phyloP scores from a whole-genome alignment of 2,888 invertebrate species.

The Willowsia nigromaculata region DNA sequence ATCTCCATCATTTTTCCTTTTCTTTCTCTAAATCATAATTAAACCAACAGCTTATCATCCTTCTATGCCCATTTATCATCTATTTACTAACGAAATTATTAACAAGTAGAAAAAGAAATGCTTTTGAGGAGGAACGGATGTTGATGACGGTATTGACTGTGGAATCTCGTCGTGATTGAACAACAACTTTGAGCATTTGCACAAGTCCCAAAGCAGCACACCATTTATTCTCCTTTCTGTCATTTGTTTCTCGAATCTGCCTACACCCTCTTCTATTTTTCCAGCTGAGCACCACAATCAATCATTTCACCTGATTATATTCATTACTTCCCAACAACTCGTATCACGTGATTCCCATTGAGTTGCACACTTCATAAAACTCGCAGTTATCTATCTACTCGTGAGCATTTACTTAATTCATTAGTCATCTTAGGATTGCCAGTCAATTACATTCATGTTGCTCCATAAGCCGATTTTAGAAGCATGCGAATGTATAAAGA shows the following conservation, averaged over 20 bases:
- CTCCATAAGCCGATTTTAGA: too few species aligned
- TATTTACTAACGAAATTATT: not conserved
- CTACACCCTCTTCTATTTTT: not conserved
- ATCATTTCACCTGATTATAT: not conserved
- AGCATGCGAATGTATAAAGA: too few species aligned
- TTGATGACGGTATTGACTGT: not conserved
- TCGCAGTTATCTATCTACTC: not conserved
- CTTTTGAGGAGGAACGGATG: not conserved
- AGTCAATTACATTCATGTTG: too few species aligned
- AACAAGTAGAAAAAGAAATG: not conserved
- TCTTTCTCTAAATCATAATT: constrained; percentile 18
- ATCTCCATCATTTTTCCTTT: not conserved
- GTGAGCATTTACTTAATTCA: too few species aligned
- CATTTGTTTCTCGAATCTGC: not conserved
- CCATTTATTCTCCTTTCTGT: not conserved
- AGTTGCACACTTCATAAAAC: not conserved
- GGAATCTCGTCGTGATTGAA: not conserved
- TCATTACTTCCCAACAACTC: not conserved
- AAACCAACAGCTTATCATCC: constrained; percentile 36
- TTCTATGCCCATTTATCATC: constrained; percentile 1
- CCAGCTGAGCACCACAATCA: not conserved
- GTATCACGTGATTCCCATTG: not conserved
- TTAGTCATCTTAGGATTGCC: too few species aligned
- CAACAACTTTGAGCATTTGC: not conserved
- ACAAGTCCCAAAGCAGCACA: not conserved